Percentiles rank a stretch among this genome's conserved stretches.
Conservation (phyloP, 2,888 invertebrate species). For the Ceraclea dissimilis region DNA sequence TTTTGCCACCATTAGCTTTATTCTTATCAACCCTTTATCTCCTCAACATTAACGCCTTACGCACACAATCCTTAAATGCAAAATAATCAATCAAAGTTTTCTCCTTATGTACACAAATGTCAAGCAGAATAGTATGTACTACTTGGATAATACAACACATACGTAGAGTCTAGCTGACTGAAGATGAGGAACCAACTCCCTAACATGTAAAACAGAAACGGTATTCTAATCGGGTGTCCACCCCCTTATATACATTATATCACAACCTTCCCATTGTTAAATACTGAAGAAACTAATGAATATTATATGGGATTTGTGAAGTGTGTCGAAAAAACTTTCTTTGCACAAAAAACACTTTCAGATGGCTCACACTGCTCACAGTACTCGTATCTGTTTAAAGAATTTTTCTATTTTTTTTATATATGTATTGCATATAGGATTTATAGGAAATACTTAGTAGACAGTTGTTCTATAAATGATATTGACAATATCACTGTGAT, state of each 20-base stretch:
- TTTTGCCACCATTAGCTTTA: slow-evolving; percentile 11
- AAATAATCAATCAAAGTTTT: slow-evolving; percentile 18
- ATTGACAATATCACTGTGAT: too few species aligned
- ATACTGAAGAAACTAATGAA: too few species aligned
- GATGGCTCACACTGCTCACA: too few species aligned
- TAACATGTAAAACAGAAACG: slow-evolving; percentile 9
- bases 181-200: not conserved
- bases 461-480: too few species aligned
- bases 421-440: too few species aligned
- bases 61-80: slow-evolving; percentile 13
- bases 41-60: slow-evolving; percentile 5
- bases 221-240: slow-evolving; percentile 18
- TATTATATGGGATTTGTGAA: too few species aligned
- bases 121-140: slow-evolving; percentile 3
- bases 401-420: too few species aligned
- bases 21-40: slow-evolving; percentile 15
- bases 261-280: not conserved
- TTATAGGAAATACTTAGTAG: too few species aligned
- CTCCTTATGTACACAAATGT: slow-evolving; percentile 17
- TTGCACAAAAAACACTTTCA: too few species aligned
- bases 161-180: not conserved
- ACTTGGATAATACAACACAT: not conserved
- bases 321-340: too few species aligned
- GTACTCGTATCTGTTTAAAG: too few species aligned
- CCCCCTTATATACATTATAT: slow-evolving; percentile 13